These are phyloP conservation scores for Lagorchestes hirsutus DNA, from an alignment of 2,797 vertebrate genomes.

Conservation along the genomic window DNA sequence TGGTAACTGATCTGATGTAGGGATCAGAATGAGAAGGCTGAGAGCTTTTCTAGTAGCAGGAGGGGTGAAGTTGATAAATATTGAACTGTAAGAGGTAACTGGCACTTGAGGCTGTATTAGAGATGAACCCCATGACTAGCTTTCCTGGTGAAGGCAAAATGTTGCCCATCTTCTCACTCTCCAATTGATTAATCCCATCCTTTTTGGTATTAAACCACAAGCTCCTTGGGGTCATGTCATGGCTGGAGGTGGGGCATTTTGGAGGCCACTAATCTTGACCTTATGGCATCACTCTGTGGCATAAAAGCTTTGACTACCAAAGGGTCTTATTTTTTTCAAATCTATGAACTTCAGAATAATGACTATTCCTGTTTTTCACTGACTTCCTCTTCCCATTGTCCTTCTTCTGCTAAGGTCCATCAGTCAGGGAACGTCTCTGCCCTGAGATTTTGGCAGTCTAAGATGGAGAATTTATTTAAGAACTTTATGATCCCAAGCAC, in stretches of 20 bases:
- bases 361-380: not conserved
- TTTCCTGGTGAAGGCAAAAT: not conserved
- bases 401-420: not conserved
- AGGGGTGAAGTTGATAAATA: not conserved
- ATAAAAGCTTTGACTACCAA: not conserved
- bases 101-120: not conserved
- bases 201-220: not conserved
- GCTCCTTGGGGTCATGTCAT: not conserved
- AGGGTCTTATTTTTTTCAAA: not conserved
- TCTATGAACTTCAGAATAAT: not conserved
- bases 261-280: not conserved
- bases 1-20: not conserved
- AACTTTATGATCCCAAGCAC: not conserved
- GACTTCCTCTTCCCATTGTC: not conserved
- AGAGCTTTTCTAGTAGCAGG: not conserved
- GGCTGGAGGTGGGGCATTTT: not conserved
- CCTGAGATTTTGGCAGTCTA: not conserved
- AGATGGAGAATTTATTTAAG: not conserved
- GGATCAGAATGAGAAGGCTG: not conserved
- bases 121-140: not conserved
- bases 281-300: not conserved
- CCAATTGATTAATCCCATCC: not conserved
- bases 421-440: not conserved
- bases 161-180: not conserved
- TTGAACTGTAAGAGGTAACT: not conserved